These are phyloP conservation scores for Molorchus minor DNA, from an alignment of 2,888 invertebrate genomes.

Conservation along the genomic window DNA sequence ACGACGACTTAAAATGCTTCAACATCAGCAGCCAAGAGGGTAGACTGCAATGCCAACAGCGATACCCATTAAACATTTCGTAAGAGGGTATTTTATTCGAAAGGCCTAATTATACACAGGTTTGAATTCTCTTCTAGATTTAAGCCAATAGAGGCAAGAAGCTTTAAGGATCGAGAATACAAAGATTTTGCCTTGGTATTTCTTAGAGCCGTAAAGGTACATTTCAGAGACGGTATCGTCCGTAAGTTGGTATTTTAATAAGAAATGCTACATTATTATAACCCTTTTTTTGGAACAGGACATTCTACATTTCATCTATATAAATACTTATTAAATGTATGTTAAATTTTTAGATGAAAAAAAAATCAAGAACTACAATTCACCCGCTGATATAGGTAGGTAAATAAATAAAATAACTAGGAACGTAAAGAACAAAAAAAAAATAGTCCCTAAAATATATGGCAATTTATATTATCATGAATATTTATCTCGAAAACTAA, in stretches of 20 bases:
- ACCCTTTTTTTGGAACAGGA: no score
- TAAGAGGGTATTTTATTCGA: constrained; percentile 32
- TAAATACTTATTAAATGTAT: no score
- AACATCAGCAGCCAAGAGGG: constrained; percentile 46
- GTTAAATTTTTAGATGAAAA: no score
- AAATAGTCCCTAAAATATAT: no score
- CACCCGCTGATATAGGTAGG: no score
- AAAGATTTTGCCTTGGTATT: constrained; percentile 19
- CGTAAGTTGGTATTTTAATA: constrained; percentile 16
- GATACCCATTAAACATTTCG: constrained; percentile 43
- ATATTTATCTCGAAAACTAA: no score
- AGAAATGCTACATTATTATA: no score
- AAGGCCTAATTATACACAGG: neutral
- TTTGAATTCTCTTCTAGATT: constrained; percentile 25
- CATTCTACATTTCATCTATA: no score
- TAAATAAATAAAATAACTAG: no score
- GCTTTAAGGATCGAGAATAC: neutral
- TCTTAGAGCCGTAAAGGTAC: constrained; percentile 32
- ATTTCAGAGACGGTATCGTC: constrained; percentile 36
- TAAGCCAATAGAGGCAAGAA: constrained; percentile 23
- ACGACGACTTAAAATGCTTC: constrained; percentile 45
- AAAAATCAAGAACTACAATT: no score
- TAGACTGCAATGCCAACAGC: constrained; percentile 42
- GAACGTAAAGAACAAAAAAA: no score
- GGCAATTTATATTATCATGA: no score